Evolutionary conservation across 2,797 vertebrate species (phyloP).

Genomic region (Todus mexicanus): DNA sequence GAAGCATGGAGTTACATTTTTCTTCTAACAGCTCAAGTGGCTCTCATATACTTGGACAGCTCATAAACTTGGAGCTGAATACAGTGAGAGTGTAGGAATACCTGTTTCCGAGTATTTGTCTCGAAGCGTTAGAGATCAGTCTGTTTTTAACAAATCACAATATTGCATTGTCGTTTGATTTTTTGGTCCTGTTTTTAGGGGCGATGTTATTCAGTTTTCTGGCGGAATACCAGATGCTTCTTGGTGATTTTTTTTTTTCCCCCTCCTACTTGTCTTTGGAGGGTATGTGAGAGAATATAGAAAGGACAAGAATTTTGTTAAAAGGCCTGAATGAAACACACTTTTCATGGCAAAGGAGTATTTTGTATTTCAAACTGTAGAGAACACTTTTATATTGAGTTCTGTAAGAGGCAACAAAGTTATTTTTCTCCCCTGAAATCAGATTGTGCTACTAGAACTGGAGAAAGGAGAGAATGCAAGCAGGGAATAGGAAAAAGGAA

Average conservation of each 20-base stretch:
- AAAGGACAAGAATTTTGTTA: background rate
- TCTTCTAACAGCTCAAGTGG: background rate
- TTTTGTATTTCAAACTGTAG: background rate
- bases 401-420: background rate
- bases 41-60: background rate
- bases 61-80: background rate
- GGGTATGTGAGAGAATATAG: background rate
- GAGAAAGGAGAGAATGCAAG: background rate
- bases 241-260: background rate
- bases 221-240: background rate
- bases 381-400: background rate
- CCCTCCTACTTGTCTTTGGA: background rate
- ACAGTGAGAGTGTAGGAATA: background rate
- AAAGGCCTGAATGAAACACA: background rate
- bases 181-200: background rate
- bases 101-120: background rate
- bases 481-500: background rate
- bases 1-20: background rate
- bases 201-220: background rate
- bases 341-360: background rate
- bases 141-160: background rate
- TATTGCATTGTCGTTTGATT: background rate
- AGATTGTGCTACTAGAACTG: background rate
- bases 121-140: background rate
- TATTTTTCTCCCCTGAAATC: background rate